Evolutionary conservation across 2,797 vertebrate species (phyloP).

Genomic region (Sciurus vulgaris): DNA sequence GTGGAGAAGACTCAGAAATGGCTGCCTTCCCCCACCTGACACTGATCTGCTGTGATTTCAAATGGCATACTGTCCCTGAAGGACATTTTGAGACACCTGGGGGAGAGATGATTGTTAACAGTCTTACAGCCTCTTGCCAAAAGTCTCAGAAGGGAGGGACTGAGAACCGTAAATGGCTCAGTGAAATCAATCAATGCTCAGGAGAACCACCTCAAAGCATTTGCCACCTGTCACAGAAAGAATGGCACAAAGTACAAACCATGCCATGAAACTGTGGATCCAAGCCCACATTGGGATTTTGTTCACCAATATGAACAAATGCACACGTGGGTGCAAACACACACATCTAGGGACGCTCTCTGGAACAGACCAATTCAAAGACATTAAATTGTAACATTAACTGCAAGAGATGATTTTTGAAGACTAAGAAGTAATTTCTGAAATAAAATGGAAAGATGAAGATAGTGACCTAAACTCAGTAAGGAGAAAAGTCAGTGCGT

Average conservation of each 20-base stretch:
- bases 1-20: background rate
- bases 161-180: background rate
- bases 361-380: background rate
- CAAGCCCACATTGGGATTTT: background rate
- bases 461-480: background rate
- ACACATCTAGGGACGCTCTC: background rate
- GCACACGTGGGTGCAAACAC: too few relatives aligned
- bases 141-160: background rate
- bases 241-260: background rate
- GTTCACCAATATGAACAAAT: background rate
- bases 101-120: background rate
- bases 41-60: background rate
- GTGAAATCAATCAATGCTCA: background rate
- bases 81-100: background rate
- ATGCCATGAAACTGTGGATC: background rate
- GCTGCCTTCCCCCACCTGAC: background rate
- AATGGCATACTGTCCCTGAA: background rate
- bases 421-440: background rate
- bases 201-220: background rate
- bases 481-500: background rate
- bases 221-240: background rate
- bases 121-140: background rate
- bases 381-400: background rate
- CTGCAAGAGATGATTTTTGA: background rate
- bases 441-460: background rate